Evolutionary conservation across 2,888 invertebrate genomes (phyloP).

Genomic region (Tetanocera ferruginea): DNA sequence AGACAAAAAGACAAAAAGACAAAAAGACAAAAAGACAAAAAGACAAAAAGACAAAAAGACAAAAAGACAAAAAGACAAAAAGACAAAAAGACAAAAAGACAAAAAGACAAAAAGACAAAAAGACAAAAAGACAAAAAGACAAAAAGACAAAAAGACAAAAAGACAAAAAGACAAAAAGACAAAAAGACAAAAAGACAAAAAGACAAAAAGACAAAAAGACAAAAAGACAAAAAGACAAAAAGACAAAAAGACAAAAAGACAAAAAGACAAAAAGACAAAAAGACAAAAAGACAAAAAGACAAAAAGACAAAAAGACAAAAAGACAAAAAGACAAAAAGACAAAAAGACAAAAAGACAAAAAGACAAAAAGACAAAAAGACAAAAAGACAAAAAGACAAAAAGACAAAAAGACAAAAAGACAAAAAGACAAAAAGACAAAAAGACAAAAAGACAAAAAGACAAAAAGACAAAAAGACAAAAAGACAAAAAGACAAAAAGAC

Average conservation of each 20-base stretch:
- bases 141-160: not conserved
- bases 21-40: not conserved
- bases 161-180: not conserved
- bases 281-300: not conserved
- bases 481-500: not conserved
- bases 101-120: not conserved
- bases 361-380: not conserved
- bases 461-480: not conserved
- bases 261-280: not conserved
- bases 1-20: not conserved
- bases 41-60: not conserved
- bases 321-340: not conserved
- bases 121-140: not conserved
- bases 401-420: not conserved
- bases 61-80: not conserved
- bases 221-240: not conserved
- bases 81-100: not conserved
- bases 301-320: not conserved
- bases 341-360: not conserved
- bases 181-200: not conserved
- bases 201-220: not conserved
- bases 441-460: not conserved
- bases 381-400: not conserved
- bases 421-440: not conserved
- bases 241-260: not conserved